Evolutionary conservation across 2,888 invertebrate genomes (phyloP).

Genomic region (Spicauda simplicius): DNA sequence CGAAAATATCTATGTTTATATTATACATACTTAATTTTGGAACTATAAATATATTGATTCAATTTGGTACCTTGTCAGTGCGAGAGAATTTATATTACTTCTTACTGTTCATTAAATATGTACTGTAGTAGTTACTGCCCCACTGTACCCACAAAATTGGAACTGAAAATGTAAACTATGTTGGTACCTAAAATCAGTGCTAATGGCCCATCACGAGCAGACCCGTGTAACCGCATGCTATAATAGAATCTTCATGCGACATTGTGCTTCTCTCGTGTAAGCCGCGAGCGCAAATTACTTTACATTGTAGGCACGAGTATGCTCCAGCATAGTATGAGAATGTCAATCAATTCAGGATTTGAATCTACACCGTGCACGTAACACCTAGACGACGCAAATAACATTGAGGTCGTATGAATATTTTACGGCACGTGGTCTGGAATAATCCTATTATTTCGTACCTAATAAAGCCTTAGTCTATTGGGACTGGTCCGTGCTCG

Average conservation of each 20-base stretch:
- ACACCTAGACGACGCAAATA: not conserved
- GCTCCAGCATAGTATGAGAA: constrained; percentile 19
- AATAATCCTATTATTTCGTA: not conserved
- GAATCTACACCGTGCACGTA: constrained; percentile 16
- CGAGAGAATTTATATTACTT: not conserved
- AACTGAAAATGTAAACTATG: too few relatives aligned
- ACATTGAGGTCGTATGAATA: not conserved
- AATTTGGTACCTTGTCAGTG: not conserved
- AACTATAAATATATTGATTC: not conserved
- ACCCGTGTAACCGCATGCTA: too few relatives aligned
- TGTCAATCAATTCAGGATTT: constrained; percentile 17
- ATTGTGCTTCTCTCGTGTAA: not conserved
- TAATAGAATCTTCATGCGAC: not conserved
- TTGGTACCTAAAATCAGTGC: too few relatives aligned
- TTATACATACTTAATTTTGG: not conserved
- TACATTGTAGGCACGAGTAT: constrained; percentile 8
- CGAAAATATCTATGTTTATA: not conserved
- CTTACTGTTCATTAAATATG: too few relatives aligned
- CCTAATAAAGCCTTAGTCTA: not conserved
- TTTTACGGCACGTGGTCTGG: not conserved
- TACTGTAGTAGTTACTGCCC: too few relatives aligned
- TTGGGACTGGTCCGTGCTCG: not conserved
- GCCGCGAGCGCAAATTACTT: constrained; percentile 23
- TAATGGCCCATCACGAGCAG: too few relatives aligned
- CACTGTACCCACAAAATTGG: too few relatives aligned